Evolutionary conservation across 2,888 invertebrate species (phyloP), one percentile per base, ranked within the genome.

Genomic region (Drosophila meridiana): DNA sequence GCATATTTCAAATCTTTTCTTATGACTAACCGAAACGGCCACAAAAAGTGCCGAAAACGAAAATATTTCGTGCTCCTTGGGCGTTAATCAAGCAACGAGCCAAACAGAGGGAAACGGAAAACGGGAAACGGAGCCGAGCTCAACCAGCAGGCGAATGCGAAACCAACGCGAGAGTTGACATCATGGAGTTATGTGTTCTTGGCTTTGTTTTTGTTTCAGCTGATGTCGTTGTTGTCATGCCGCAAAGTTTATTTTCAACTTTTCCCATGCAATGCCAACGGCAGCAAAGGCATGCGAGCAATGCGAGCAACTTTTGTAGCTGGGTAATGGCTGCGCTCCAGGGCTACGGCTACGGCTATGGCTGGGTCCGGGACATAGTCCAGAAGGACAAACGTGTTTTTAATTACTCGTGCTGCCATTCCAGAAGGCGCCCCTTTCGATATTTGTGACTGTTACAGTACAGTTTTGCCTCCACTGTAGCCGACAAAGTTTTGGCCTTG

Each of bases 161-260:
- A 78, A 80, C 77, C 82, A 81, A 81, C 78, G 82, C 83, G 74
- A 84, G 82, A 87, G 90, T 90, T 91, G 91, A 91, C 91, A 90
- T 90, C 86, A 86, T 70, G 74, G 62, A 84, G 71, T 84, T 78
- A 83, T 86, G 78, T 71, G 80, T 65, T 69, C 48, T 63, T 63
- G 53, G 42, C 40, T 67, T 42, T 50, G 66, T 66, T 48, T 56
- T 43, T 71, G 42, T 42, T 69, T 30, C 53, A 30, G 56, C 30
- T 42, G 38, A 14, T 40, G 55, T 55, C 38, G 38, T 55, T 60
- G 64, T 78, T 80, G 83, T 81, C 83, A 76, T 78, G 90, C 89
- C 84, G 66, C 87, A 84, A 83, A 89, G 87, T 89, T 91, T 90
- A 88, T 90, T 89, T 87, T 85, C 80, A 89, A 89, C 87, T 85